A percentile compares a stretch with the other conserved stretches of the same genome.
Conservation (phyloP, 2,888 invertebrate species). For the Spilosoma lubricipeda region DNA sequence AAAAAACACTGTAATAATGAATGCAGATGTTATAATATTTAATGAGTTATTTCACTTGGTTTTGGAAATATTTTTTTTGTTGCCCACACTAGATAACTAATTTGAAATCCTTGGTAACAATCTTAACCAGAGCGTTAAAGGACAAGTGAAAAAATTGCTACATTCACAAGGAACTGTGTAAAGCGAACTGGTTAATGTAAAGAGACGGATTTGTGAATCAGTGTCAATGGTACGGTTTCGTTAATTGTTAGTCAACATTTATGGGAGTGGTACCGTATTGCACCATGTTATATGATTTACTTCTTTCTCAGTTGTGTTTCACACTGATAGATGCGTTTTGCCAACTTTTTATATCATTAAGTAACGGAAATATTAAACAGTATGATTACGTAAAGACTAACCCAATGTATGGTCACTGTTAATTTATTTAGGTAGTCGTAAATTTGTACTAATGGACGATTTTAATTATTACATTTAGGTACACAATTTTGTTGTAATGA, state of each 20-base stretch:
- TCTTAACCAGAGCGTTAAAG: constrained; percentile 78
- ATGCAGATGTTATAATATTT: constrained; percentile 46
- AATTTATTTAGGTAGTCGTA: background rate
- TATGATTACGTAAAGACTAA: background rate
- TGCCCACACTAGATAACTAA: constrained; percentile 55
- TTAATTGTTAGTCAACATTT: constrained; percentile 17
- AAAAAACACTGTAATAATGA: constrained; percentile 30
- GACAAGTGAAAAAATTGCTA: constrained; percentile 56
- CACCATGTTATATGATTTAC: constrained; percentile 12
- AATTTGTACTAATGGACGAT: too few relatives aligned
- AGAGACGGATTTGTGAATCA: constrained; percentile 36
- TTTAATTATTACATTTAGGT: too few relatives aligned
- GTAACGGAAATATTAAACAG: background rate
- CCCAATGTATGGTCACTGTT: background rate
- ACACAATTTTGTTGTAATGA: background rate
- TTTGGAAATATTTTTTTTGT: constrained; percentile 64
- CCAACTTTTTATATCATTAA: background rate
- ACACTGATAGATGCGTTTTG: background rate
- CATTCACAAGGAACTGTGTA: constrained; percentile 50
- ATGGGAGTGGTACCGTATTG: background rate
- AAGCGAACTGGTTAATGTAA: constrained; percentile 37
- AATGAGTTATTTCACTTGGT: constrained; percentile 62
- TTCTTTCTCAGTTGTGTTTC: background rate
- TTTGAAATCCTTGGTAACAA: constrained; percentile 70
- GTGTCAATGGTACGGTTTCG: constrained; percentile 36